Conservation (phyloP, 2,113 vertebrate species). For the Apeltes quadracus region DNA sequence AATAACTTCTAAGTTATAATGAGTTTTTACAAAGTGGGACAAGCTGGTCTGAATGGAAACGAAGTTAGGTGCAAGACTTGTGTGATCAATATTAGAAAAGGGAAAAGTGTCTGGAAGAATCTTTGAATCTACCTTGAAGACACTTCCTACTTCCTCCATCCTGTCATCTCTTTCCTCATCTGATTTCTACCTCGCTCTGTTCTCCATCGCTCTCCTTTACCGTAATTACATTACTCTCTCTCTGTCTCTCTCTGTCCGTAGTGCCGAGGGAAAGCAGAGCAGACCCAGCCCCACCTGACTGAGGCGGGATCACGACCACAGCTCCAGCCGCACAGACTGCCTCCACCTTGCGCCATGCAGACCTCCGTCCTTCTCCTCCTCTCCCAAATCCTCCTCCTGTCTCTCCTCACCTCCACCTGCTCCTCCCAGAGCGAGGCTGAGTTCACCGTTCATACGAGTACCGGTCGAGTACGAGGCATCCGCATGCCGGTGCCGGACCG, state of each 20-base stretch:
- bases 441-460: slow-evolving; percentile 77
- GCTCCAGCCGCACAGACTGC: slow-evolving; percentile 16
- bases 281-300: slow-evolving; percentile 25
- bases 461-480: slow-evolving; percentile 82
- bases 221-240: slow-evolving; percentile 50
- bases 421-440: slow-evolving; percentile 78
- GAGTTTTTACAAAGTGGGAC: not conserved
- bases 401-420: slow-evolving; percentile 50
- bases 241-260: slow-evolving; percentile 39
- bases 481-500: slow-evolving; percentile 74
- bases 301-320: slow-evolving; percentile 34
- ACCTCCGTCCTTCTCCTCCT: slow-evolving; percentile 48
- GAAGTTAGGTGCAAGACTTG: not conserved
- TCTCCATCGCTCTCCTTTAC: slow-evolving; percentile 32
- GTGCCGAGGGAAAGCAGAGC: slow-evolving; percentile 64
- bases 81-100: not conserved
- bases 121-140: slow-evolving; percentile 14
- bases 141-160: slow-evolving; percentile 8
- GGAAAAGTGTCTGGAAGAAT: slow-evolving; percentile 2
- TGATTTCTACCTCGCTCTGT: slow-evolving; percentile 36
- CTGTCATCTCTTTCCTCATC: slow-evolving; percentile 13
- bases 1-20: too few species aligned
- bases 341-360: slow-evolving; percentile 65
- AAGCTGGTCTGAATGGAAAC: not conserved
- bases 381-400: slow-evolving; percentile 53